These are phyloP conservation scores for Agonopterix heracliana DNA, from an alignment of 2,888 invertebrate genomes.

Conservation along the genomic window DNA sequence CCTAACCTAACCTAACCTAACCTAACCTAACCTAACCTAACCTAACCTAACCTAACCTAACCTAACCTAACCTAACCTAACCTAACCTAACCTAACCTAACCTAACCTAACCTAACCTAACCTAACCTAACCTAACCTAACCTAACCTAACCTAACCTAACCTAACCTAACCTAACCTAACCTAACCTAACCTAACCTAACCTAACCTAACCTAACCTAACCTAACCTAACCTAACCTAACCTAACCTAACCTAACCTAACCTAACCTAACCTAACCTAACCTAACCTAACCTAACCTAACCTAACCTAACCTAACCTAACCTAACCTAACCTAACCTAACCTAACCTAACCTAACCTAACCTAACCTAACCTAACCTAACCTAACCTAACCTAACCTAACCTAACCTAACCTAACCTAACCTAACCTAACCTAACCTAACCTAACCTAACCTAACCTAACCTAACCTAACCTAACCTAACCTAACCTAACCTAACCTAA, in stretches of 20 bases:
- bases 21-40: slow-evolving; percentile 10
- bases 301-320: no score
- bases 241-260: slow-evolving; percentile 10
- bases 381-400: slow-evolving; percentile 13
- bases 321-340: no score
- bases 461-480: no score
- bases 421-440: slow-evolving; percentile 4
- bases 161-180: slow-evolving; percentile 14
- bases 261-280: slow-evolving; percentile 14
- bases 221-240: slow-evolving; percentile 8
- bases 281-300: slow-evolving; percentile 3
- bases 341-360: neutral
- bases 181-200: slow-evolving; percentile 10
- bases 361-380: slow-evolving; percentile 9
- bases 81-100: slow-evolving; percentile 9
- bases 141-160: slow-evolving; percentile 12
- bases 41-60: slow-evolving; percentile 14
- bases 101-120: slow-evolving; percentile 7
- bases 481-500: neutral
- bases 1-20: slow-evolving; percentile 13
- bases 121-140: slow-evolving; percentile 6
- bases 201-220: slow-evolving; percentile 7
- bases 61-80: slow-evolving; percentile 11
- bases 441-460: no score
- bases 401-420: slow-evolving; percentile 13